Evolutionary conservation across 2,797 vertebrate species (phyloP), one percentile per base, ranked within the genome.

Genomic region (Nasua narica): DNA sequence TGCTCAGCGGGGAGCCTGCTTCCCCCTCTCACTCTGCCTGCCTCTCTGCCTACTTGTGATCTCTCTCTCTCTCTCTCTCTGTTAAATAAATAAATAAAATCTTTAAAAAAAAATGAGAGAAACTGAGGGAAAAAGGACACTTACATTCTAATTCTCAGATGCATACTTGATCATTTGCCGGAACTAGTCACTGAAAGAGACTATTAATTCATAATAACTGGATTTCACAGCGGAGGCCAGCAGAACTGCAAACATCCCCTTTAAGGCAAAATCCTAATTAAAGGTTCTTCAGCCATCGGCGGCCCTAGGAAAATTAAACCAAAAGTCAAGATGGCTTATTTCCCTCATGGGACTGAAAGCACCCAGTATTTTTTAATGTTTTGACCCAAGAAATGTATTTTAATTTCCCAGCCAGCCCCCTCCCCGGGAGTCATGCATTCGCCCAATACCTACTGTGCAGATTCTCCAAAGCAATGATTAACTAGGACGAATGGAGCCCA

Each of bases 271-370:
- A 89, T 93, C 56, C 43, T 87, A 90, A 91, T 62, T 25, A 65
- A 92, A 95, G 3, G 7, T 67, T 89, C 58, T 56, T 93, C 65
- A 58, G 46, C 40, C 60, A 58, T 40, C 72, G 50, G 48, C 15
- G 32, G 78, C 58, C n/a, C 72, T 81, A 11, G 69, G 69, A 43
- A 96, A 96, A 90, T 54, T 72, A 90, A 96, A 85, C 60, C 67
- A 92, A 97, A 95, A 90, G 87, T 65, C 90, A 90, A 65, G 87
- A 92, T 43, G 90, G 74, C 4, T 91, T 89, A 91, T 87, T 86
- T 87, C 35, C 62, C 62, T 67, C 81, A 35, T 78, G 67, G 11
- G 29, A 69, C n/a, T 58, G 40, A 89, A 85, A 97, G 14, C n/a
- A 67, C 23, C 60, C 32, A 83, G 1, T 54, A 74, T 91, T 89